Percentiles rank a stretch among this genome's conserved stretches.
phyloP scores from a whole-genome alignment of 2,113 vertebrate genomes.

The Ia io region DNA sequence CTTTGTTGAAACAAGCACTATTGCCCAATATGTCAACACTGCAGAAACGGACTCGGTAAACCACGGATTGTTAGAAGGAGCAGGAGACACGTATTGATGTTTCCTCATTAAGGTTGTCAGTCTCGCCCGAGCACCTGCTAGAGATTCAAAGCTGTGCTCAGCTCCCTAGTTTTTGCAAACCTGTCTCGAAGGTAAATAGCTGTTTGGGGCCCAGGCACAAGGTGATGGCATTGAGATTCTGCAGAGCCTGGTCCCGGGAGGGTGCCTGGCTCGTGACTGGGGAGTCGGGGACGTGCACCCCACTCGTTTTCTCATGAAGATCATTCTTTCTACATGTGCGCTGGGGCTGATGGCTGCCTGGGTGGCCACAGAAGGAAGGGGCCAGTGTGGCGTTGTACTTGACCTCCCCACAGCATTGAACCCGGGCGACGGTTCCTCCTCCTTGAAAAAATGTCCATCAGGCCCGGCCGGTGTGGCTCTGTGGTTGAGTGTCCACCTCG shows the following conservation, averaged over 20 bases:
- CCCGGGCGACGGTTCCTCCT: no score
- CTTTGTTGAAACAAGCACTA: neutral
- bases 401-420: accelerated
- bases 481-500: no score
- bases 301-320: accelerated
- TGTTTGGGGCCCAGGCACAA: neutral
- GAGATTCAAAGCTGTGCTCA: neutral
- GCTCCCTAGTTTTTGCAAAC: neutral
- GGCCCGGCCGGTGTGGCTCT: no score
- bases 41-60: neutral
- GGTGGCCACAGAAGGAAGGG: accelerated
- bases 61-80: neutral
- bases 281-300: accelerated
- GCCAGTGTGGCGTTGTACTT: accelerated
- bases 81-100: accelerated
- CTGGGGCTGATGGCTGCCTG: accelerated
- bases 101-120: neutral
- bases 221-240: accelerated
- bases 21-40: neutral
- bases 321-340: accelerated
- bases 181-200: neutral
- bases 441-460: neutral
- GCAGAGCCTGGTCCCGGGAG: accelerated
- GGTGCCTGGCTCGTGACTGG: accelerated
- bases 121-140: neutral